Conservation (phyloP, 2,888 invertebrate species). For the Micoletzkya japonica region DNA sequence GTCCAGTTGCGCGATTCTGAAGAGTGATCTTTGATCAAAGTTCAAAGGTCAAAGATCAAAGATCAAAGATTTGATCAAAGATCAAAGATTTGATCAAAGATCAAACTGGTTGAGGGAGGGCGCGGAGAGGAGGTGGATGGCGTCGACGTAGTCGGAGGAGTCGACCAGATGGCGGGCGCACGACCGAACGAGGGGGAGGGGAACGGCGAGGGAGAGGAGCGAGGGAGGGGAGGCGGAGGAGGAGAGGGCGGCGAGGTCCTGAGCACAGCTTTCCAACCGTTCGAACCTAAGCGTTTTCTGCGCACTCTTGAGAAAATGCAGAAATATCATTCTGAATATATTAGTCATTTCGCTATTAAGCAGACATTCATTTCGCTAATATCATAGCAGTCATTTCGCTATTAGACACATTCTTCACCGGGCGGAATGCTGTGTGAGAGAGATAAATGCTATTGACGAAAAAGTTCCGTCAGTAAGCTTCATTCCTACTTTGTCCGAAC, state of each 20-base stretch:
- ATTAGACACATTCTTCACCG: too few relatives aligned
- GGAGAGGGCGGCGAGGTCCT: slow-evolving; percentile 4
- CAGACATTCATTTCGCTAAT: too few relatives aligned
- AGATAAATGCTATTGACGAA: too few relatives aligned
- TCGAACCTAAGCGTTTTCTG: too few relatives aligned
- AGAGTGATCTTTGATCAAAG: slow-evolving; percentile 1
- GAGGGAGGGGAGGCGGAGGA: neutral
- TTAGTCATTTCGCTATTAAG: neutral
- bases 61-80: neutral
- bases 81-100: neutral
- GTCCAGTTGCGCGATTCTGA: slow-evolving; percentile 20
- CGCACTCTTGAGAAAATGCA: too few relatives aligned
- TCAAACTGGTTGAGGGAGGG: neutral
- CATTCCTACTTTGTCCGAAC: too few relatives aligned
- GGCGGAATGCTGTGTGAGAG: too few relatives aligned
- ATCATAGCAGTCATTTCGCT: too few relatives aligned
- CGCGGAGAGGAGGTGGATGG: neutral
- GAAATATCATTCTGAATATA: too few relatives aligned
- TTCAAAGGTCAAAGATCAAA: too few relatives aligned
- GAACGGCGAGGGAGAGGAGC: neutral
- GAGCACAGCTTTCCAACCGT: too few relatives aligned
- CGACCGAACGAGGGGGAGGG: slow-evolving; percentile 5
- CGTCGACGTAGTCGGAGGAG: neutral
- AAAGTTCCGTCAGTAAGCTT: too few relatives aligned
- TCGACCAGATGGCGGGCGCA: neutral